Evolutionary conservation across 2,113 vertebrate species (phyloP).

Genomic region (Mustelus asterias): DNA sequence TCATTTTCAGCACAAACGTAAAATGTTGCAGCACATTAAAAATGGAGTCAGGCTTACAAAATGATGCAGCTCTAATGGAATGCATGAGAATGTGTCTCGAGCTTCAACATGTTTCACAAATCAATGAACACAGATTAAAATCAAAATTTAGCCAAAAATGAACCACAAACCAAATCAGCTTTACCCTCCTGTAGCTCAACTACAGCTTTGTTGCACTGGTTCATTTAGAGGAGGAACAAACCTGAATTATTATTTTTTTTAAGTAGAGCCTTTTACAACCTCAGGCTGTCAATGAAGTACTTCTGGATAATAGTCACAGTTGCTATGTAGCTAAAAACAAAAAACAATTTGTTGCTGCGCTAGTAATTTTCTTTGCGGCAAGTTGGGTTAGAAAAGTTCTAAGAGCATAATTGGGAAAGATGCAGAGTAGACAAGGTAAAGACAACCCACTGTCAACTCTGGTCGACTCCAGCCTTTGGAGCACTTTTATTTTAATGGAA

Average conservation of each 20-base stretch:
- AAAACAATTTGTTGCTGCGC: not conserved
- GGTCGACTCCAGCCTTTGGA: not conserved
- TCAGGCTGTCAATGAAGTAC: not conserved
- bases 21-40: not conserved
- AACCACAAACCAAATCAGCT: not conserved
- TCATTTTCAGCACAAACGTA: not conserved
- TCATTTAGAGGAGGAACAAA: not conserved
- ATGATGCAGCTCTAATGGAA: slow-evolving; percentile 42
- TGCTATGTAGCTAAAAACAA: not conserved
- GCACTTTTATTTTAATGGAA: not conserved
- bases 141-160: slow-evolving; percentile 37
- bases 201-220: slow-evolving; percentile 2
- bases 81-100: slow-evolving; percentile 43
- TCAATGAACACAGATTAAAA: slow-evolving; percentile 44
- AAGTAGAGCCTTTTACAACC: not conserved
- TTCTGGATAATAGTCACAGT: not conserved
- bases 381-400: not conserved
- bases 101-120: slow-evolving; percentile 41
- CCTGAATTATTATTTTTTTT: not conserved
- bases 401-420: not conserved
- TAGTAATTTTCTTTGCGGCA: not conserved
- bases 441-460: not conserved
- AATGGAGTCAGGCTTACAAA: slow-evolving; percentile 28
- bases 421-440: not conserved
- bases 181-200: slow-evolving; percentile 6